Evolutionary conservation across 92 coral and sea anemone genomes (phyloP).

Genomic region (Meandrina meandrites): DNA sequence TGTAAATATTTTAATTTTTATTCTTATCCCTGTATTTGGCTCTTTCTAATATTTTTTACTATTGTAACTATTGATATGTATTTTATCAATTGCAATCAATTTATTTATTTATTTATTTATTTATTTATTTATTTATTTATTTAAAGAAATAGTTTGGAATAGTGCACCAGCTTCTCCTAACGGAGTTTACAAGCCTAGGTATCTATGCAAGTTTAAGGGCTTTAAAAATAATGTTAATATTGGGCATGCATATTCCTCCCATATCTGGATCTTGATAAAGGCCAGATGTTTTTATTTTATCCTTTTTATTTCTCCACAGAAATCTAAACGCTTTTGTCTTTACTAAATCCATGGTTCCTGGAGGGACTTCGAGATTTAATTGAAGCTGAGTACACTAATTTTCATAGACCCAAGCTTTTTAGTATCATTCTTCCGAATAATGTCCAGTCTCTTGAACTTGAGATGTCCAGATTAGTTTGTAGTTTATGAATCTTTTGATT

Average conservation of each 20-base stretch:
- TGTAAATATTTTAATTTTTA: too few relatives aligned
- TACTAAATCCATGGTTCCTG: background rate
- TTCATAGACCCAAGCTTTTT: slow-evolving; percentile 1
- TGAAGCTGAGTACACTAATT: background rate
- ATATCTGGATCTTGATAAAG: background rate
- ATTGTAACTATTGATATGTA: too few relatives aligned
- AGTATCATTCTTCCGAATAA: slow-evolving; percentile 7
- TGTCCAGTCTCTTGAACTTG: slow-evolving; percentile 5
- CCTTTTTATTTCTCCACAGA: slow-evolving; percentile 2
- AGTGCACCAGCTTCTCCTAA: background rate
- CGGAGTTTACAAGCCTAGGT: background rate
- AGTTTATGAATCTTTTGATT: background rate
- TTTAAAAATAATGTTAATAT: background rate
- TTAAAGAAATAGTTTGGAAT: background rate
- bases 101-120: too few relatives aligned
- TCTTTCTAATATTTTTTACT: too few relatives aligned
- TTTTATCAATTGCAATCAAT: too few relatives aligned
- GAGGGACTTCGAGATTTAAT: slow-evolving; percentile 2
- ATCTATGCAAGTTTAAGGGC: background rate
- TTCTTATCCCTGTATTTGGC: too few relatives aligned
- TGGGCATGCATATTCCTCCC: background rate
- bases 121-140: too few relatives aligned
- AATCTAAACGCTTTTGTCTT: background rate
- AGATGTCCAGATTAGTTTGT: background rate
- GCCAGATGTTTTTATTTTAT: slow-evolving; percentile 14